phyloP scores from a whole-genome alignment of 2,888 invertebrate genomes.

The Harpalus rufipes region DNA sequence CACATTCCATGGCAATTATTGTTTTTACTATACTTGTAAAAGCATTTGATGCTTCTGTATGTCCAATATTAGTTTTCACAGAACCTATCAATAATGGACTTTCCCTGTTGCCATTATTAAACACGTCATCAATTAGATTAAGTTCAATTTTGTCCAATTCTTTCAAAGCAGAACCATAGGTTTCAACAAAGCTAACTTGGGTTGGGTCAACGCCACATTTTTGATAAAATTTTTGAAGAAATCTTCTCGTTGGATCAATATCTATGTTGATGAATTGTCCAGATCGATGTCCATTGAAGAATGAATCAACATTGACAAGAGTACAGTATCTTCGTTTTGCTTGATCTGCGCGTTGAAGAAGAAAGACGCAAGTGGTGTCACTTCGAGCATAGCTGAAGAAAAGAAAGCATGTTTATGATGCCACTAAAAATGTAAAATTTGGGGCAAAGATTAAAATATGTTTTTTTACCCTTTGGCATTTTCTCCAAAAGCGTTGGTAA shows the following conservation, averaged over 20 bases:
- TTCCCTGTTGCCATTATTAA: slow-evolving; percentile 91
- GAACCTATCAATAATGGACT: slow-evolving; percentile 93
- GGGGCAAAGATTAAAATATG: too few relatives aligned
- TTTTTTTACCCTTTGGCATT: slow-evolving; percentile 76
- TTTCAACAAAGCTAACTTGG: slow-evolving; percentile 75
- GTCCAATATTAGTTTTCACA: slow-evolving; percentile 98
- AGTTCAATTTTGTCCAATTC: slow-evolving; percentile 86
- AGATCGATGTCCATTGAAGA: slow-evolving; percentile 80
- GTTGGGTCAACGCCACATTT: slow-evolving; percentile 76
- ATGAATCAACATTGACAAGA: slow-evolving; percentile 79
- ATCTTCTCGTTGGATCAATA: slow-evolving; percentile 76
- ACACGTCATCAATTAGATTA: slow-evolving; percentile 92
- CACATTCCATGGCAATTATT: slow-evolving; percentile 91
- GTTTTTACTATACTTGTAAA: neutral
- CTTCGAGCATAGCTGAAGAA: slow-evolving; percentile 87
- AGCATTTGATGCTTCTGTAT: slow-evolving; percentile 87
- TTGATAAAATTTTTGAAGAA: slow-evolving; percentile 80
- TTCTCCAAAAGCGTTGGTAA: slow-evolving; percentile 83
- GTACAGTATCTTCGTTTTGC: slow-evolving; percentile 80
- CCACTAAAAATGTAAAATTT: too few relatives aligned
- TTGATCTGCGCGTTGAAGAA: slow-evolving; percentile 84
- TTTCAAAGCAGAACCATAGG: slow-evolving; percentile 75
- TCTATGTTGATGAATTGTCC: slow-evolving; percentile 74
- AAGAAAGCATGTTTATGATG: neutral
- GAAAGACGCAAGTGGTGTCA: slow-evolving; percentile 87